phyloP scores from a whole-genome alignment of 2,888 invertebrate species.

The Luperina testacea region DNA sequence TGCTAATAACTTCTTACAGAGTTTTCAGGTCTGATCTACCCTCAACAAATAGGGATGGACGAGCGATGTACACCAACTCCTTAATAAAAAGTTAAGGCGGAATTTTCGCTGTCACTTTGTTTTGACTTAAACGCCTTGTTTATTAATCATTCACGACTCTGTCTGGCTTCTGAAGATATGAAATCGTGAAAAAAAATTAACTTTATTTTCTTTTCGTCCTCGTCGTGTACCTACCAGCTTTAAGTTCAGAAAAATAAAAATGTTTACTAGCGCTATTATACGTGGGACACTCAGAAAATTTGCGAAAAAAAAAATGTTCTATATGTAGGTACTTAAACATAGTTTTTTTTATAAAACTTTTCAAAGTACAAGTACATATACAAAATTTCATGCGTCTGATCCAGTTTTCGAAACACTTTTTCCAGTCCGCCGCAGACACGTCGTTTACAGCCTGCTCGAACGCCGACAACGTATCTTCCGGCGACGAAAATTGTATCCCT shows the following conservation, averaged over 20 bases:
- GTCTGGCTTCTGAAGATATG: slow-evolving; percentile 51
- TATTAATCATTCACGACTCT: slow-evolving; percentile 67
- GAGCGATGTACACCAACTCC: slow-evolving; percentile 68
- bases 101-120: slow-evolving; percentile 79
- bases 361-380: too few relatives aligned
- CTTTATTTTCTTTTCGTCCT: slow-evolving; percentile 36
- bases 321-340: too few relatives aligned
- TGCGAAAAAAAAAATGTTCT: too few relatives aligned
- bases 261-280: slow-evolving; percentile 21
- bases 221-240: slow-evolving; percentile 22
- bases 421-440: too few relatives aligned
- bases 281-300: too few relatives aligned
- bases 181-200: slow-evolving; percentile 48
- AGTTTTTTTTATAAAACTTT: too few relatives aligned
- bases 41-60: slow-evolving; percentile 79
- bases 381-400: too few relatives aligned
- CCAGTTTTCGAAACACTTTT: too few relatives aligned
- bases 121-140: slow-evolving; percentile 74
- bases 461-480: too few relatives aligned
- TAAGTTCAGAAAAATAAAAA: slow-evolving; percentile 27
- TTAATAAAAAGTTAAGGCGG: slow-evolving; percentile 79
- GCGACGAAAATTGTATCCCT: too few relatives aligned
- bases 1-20: slow-evolving; percentile 84
- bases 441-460: too few relatives aligned
- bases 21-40: slow-evolving; percentile 80